These are phyloP conservation scores for Spinus pinus DNA, from an alignment of 2,797 vertebrate species.

Conservation along the genomic window DNA sequence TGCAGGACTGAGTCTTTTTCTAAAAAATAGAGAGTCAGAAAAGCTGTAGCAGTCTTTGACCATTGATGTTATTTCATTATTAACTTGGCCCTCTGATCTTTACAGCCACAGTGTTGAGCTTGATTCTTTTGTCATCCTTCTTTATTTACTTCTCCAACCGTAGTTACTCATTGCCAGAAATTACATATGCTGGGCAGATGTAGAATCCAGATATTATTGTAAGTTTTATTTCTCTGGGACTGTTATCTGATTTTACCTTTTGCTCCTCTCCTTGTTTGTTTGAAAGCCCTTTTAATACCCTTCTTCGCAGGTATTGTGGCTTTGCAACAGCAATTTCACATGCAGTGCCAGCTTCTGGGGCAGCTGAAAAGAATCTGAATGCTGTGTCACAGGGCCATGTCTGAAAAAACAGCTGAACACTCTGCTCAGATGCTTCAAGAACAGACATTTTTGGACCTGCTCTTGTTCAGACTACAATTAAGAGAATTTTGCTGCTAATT, in stretches of 20 bases:
- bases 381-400: neutral
- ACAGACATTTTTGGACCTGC: neutral
- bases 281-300: neutral
- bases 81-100: conserved; percentile 31
- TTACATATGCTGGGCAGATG: conserved; percentile 57
- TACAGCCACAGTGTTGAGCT: neutral
- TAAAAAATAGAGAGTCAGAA: neutral
- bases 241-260: conserved; percentile 31
- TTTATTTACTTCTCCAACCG: conserved; percentile 33
- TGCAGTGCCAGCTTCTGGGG: neutral
- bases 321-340: neutral
- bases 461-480: neutral
- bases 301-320: neutral
- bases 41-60: neutral
- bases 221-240: conserved; percentile 2
- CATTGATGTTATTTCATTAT: neutral
- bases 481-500: neutral
- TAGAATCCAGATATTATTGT: conserved; percentile 36
- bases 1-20: neutral
- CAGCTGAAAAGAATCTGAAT: neutral
- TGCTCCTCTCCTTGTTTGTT: neutral
- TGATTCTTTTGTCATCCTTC: conserved; percentile 36
- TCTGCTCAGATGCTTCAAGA: neutral
- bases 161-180: conserved; percentile 50
- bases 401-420: neutral